Evolutionary conservation across 1,140 invertebrate genomes (phyloP).

Genomic region (Tetramorium simillimum): DNA sequence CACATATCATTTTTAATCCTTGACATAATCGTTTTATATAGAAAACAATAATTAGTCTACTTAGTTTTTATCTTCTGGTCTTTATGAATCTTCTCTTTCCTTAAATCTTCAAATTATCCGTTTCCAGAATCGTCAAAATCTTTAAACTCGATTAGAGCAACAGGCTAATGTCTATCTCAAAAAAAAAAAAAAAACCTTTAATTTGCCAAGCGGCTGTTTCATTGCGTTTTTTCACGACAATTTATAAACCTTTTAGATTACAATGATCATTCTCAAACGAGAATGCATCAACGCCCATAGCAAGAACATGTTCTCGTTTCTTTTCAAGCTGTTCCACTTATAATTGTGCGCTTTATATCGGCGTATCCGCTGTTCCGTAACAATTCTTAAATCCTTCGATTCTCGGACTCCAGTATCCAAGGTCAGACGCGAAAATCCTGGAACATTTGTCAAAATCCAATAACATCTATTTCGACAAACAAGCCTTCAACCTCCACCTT

Average conservation of each 20-base stretch:
- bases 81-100: neutral
- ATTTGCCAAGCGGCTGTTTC: too few relatives aligned
- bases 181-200: neutral
- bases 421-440: neutral
- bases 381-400: neutral
- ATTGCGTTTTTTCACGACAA: neutral
- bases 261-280: neutral
- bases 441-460: neutral
- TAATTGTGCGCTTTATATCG: neutral
- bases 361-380: neutral
- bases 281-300: neutral
- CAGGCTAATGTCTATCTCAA: too few relatives aligned
- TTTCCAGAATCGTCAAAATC: neutral
- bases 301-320: neutral
- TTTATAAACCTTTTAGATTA: neutral
- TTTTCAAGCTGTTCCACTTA: neutral
- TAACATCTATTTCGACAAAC: conserved; percentile 27
- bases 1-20: neutral
- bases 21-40: neutral
- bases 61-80: neutral
- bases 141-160: neutral
- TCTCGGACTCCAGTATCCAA: neutral
- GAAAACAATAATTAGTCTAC: neutral
- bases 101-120: neutral
- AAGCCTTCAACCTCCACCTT: neutral